Base-by-base conservation (phyloP, 35 echinoderm and acorn worm species). In the Chiridota heheva region DNA sequence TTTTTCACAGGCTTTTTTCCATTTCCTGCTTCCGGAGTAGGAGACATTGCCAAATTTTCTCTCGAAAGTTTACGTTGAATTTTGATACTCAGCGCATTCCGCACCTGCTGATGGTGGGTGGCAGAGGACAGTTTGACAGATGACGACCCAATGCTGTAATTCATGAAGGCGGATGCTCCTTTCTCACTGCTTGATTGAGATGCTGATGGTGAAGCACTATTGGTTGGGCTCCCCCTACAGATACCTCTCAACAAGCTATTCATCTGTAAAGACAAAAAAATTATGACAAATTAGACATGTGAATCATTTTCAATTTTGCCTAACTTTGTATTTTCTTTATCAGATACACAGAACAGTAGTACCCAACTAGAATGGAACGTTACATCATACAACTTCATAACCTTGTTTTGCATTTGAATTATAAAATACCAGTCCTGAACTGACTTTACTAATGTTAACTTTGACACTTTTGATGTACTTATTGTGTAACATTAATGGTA, bases 11-110 rank as follows among this genome's bases (percentile, higher is more conserved):
- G 31, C n/a, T 60, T 78, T 22, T 49, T 36, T 30, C 75, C 47
- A 15, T 78, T 57, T 22, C 1, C 56, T 37, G 53, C 75, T 57
- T 36, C 40, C 34, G 53, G 49, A 37, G 7, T 60, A 49, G 32
- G 75, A n/a, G 75, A 60, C 2, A 58, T 49, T n/a, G 75, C 42
- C 32, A 62, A 30, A 27, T 20, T 18, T 34, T 78, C 75, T 27
- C 75, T 32, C 2, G 75, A 78, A 7, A 78, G 75, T 28, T 42
- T 53, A 58, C 58, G 75, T 30, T 60, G 75, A 29, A 78, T 78
- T 62, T 78, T 78, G 35, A 60, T 78, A 38, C 75, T 78, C 17
- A 78, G 75, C 12, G 75, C 75, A 42, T 61, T 58, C 42, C 75
- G 49, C 4, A 78, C 75, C 12, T 78, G 35, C 33, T 78, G 51